Conservation (phyloP, 2,113 vertebrate species). For the Hemibagrus wyckioides region DNA sequence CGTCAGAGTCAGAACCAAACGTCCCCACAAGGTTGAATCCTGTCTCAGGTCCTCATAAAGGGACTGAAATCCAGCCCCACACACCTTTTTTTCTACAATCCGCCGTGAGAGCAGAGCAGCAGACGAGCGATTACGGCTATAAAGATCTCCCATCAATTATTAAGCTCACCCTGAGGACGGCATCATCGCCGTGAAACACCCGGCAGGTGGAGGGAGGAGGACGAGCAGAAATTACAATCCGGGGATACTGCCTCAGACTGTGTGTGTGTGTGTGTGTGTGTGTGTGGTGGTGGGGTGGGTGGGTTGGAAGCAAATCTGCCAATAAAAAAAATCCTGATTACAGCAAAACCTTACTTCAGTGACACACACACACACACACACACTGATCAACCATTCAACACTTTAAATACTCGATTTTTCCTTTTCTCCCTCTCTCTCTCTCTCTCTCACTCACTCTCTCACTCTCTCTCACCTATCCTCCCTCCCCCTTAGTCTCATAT, state of each 20-base stretch:
- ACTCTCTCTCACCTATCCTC: not conserved
- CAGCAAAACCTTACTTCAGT: not conserved
- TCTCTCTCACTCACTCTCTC: not conserved
- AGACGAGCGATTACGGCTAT: constrained; percentile 36
- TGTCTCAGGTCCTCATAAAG: not conserved
- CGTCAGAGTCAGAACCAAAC: not conserved
- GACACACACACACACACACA: not conserved
- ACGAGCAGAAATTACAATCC: constrained; percentile 19
- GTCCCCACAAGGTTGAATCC: not conserved
- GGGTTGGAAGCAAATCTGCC: not conserved
- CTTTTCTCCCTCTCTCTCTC: not conserved
- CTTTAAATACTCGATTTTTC: not conserved
- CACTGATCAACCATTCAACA: not conserved
- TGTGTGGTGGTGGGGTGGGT: not conserved
- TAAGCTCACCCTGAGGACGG: constrained; percentile 29
- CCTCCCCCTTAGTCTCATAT: not conserved
- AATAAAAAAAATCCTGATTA: not conserved
- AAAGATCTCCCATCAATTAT: constrained; percentile 38
- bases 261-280: constrained; percentile 12
- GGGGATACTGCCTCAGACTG: not conserved
- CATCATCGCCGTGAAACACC: constrained; percentile 13
- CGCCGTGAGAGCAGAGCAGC: not conserved
- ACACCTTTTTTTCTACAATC: constrained; percentile 27
- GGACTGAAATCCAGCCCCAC: not conserved
- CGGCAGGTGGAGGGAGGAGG: not conserved